Evolutionary conservation across 2,113 vertebrate species (phyloP).

Genomic region (Beaufortia kweichowensis): DNA sequence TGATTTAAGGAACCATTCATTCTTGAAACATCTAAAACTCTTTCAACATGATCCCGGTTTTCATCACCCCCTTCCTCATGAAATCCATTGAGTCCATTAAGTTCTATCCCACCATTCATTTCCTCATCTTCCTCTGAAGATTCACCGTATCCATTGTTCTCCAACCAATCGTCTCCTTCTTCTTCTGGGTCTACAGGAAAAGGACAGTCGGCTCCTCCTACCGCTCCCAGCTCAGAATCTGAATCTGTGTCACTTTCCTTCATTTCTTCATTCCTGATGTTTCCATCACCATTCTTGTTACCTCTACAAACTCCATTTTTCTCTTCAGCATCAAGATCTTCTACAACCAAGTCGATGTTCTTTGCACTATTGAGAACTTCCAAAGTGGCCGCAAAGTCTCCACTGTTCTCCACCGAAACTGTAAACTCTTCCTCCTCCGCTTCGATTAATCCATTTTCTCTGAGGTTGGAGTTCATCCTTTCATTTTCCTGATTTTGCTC

Average conservation of each 20-base stretch:
- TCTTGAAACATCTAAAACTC: constrained; percentile 60
- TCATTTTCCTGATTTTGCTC: constrained; percentile 75
- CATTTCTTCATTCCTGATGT: constrained; percentile 70
- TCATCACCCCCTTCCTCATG: constrained; percentile 67
- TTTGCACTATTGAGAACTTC: constrained; percentile 89
- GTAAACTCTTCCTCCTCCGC: constrained; percentile 86
- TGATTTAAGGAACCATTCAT: constrained; percentile 74
- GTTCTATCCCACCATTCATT: constrained; percentile 43
- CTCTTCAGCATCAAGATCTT: constrained; percentile 73
- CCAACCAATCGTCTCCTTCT: constrained; percentile 64
- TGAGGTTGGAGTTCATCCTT: constrained; percentile 72
- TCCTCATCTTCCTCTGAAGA: constrained; percentile 73
- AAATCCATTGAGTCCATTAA: constrained; percentile 73
- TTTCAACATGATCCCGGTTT: constrained; percentile 62
- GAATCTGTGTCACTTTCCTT: constrained; percentile 74
- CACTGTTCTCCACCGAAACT: constrained; percentile 86
- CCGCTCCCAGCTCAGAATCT: constrained; percentile 84
- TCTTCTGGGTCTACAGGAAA: constrained; percentile 55
- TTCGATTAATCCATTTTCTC: constrained; percentile 78
- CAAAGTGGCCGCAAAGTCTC: constrained; percentile 89
- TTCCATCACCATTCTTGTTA: constrained; percentile 68
- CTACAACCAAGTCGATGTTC: constrained; percentile 80
- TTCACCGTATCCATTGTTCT: constrained; percentile 81
- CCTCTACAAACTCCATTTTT: constrained; percentile 68
- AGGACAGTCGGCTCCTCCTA: constrained; percentile 78